phyloP scores from a whole-genome alignment of 1,140 invertebrate species.

The Euura saliciscinereae region DNA sequence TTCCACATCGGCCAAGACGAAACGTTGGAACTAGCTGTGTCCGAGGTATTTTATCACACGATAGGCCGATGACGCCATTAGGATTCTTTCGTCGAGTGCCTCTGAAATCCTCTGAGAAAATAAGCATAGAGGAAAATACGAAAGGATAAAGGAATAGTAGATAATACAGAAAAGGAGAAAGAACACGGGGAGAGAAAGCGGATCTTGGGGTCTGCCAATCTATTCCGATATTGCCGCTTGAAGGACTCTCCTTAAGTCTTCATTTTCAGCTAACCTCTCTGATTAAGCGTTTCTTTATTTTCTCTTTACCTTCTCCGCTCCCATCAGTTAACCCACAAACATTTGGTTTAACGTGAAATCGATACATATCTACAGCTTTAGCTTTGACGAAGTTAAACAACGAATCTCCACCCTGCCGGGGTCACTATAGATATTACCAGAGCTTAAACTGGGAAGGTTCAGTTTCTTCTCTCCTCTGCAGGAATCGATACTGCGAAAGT shows the following conservation, averaged over 20 bases:
- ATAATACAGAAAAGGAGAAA: neutral
- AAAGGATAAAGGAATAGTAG: neutral
- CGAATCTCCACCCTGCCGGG: no score
- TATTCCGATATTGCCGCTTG: neutral
- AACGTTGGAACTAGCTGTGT: no score
- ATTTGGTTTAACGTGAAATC: slow-evolving; percentile 5
- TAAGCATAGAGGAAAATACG: no score
- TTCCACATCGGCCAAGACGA: no score
- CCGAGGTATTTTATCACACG: neutral
- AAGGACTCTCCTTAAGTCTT: neutral
- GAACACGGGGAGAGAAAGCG: neutral
- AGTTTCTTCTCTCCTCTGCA: no score
- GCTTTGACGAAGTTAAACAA: no score
- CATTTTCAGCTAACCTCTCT: neutral
- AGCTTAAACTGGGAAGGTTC: no score
- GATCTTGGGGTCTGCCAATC: neutral
- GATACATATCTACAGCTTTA: no score
- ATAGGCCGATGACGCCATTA: no score
- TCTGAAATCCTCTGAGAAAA: no score
- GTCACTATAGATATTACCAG: no score
- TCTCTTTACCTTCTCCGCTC: neutral
- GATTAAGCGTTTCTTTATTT: slow-evolving; percentile 1
- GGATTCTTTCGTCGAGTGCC: neutral
- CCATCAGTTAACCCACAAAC: neutral
- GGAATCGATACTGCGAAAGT: no score